Conservation (phyloP, 23 tunicate genomes). For the Trididemnum nubilum region DNA sequence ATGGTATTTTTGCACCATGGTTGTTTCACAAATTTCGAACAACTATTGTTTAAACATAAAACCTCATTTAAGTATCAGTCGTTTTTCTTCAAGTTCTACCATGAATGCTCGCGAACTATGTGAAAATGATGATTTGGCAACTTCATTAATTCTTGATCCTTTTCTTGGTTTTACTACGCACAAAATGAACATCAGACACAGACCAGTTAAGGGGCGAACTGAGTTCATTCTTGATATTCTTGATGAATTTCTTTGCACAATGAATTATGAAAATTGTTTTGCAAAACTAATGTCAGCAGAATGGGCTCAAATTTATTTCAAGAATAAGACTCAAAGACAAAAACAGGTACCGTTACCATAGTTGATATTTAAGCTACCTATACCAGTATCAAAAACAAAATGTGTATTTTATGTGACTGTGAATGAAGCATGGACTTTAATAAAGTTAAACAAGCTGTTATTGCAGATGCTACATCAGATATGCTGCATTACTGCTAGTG, state of each 20-base stretch:
- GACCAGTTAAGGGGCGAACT: constrained; percentile 58
- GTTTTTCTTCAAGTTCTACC: constrained; percentile 32
- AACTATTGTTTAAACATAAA: background rate
- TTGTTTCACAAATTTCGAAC: background rate
- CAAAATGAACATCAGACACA: constrained; percentile 84
- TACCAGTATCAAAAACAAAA: too few species aligned
- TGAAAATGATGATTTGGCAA: constrained; percentile 83
- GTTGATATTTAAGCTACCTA: too few species aligned
- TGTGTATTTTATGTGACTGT: background rate
- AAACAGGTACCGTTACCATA: constrained; percentile 55
- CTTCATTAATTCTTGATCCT: constrained; percentile 71
- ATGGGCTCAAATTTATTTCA: constrained; percentile 43
- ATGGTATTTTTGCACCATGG: constrained; percentile 24
- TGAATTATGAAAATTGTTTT: constrained; percentile 52
- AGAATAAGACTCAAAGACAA: constrained; percentile 50
- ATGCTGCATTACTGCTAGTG: too few species aligned
- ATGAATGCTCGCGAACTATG: constrained; percentile 85
- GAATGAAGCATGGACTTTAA: too few species aligned
- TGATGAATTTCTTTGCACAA: constrained; percentile 41
- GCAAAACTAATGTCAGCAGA: constrained; percentile 41
- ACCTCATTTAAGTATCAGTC: background rate
- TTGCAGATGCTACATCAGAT: too few species aligned
- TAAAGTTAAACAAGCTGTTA: too few species aligned
- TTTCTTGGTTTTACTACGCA: constrained; percentile 63
- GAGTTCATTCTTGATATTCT: constrained; percentile 28